phyloP scores from a whole-genome alignment of 2,113 vertebrate genomes.

The Pluvialis apricaria region DNA sequence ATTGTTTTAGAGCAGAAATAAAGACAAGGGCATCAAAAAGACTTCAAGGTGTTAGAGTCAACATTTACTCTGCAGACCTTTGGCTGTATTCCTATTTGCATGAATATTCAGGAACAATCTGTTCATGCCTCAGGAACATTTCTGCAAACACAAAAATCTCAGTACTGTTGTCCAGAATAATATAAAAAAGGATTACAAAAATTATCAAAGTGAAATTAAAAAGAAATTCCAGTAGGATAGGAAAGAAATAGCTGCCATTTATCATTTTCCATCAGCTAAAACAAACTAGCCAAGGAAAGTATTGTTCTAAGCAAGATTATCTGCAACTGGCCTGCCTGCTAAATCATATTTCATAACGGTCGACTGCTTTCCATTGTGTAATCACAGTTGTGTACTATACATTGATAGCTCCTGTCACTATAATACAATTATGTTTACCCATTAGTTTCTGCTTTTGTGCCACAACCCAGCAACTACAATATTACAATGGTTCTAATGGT shows the following conservation, averaged over 20 bases:
- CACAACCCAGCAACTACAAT: slow-evolving; percentile 37
- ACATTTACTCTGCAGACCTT: background rate
- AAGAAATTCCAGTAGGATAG: background rate
- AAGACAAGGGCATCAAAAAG: background rate
- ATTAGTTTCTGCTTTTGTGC: slow-evolving; percentile 59
- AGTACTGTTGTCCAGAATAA: background rate
- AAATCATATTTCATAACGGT: slow-evolving; percentile 20
- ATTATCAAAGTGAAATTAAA: background rate
- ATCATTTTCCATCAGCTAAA: slow-evolving; percentile 9
- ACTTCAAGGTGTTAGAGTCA: background rate
- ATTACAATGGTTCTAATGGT: slow-evolving; percentile 60
- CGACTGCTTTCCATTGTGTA: slow-evolving; percentile 27
- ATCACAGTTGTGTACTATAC: slow-evolving; percentile 24
- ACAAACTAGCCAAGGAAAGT: background rate
- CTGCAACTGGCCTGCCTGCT: background rate
- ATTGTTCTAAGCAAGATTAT: slow-evolving; percentile 17
- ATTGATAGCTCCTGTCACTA: slow-evolving; percentile 44
- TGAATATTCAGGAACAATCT: background rate
- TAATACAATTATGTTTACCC: slow-evolving; percentile 45
- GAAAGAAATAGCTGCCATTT: background rate
- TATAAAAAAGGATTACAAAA: background rate
- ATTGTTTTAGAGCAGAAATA: slow-evolving; percentile 2
- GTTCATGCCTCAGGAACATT: background rate
- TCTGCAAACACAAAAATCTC: background rate
- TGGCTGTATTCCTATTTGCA: background rate